Conservation (phyloP, 2,888 invertebrate species). For the Watsonalla binaria region DNA sequence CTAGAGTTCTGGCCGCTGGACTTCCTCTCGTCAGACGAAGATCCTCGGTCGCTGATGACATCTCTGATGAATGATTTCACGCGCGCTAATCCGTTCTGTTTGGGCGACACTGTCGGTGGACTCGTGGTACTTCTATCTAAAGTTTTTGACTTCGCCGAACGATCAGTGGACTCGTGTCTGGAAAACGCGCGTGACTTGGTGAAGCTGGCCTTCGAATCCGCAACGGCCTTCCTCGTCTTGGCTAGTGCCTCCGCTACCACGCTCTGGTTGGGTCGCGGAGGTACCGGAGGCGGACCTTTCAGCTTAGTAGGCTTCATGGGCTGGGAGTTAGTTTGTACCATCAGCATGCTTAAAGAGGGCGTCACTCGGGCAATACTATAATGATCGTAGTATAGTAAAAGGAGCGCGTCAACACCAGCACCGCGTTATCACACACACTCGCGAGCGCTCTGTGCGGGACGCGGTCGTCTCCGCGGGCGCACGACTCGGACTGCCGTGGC, state of each 20-base stretch:
- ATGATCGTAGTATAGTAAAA: constrained; percentile 67
- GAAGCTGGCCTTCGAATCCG: constrained; percentile 66
- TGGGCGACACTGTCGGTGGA: constrained; percentile 59
- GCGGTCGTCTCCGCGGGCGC: constrained; percentile 56
- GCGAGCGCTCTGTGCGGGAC: constrained; percentile 47
- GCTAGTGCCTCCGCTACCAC: constrained; percentile 85
- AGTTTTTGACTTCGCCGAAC: constrained; percentile 56
- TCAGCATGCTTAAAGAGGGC: constrained; percentile 66
- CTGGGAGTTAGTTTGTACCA: constrained; percentile 79
- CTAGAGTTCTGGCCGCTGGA: constrained; percentile 70
- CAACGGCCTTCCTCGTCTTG: constrained; percentile 79
- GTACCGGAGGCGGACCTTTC: constrained; percentile 87
- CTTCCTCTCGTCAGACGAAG: constrained; percentile 67
- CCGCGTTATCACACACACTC: constrained; percentile 51
- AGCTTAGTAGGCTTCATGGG: constrained; percentile 71
- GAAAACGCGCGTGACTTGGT: constrained; percentile 61
- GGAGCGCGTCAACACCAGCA: constrained; percentile 63
- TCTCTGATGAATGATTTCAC: constrained; percentile 76
- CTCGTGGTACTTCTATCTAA: constrained; percentile 55
- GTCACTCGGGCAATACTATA: constrained; percentile 75
- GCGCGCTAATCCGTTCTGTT: constrained; percentile 71
- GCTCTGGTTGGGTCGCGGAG: constrained; percentile 87
- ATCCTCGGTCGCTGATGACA: constrained; percentile 73
- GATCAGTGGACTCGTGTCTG: constrained; percentile 50
- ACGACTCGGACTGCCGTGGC: constrained; percentile 50